Percentiles rank a stretch among this genome's conserved stretches.
Conservation (phyloP, 35 echinoderm and acorn worm genomes). For the Apostichopus parvimensis region DNA sequence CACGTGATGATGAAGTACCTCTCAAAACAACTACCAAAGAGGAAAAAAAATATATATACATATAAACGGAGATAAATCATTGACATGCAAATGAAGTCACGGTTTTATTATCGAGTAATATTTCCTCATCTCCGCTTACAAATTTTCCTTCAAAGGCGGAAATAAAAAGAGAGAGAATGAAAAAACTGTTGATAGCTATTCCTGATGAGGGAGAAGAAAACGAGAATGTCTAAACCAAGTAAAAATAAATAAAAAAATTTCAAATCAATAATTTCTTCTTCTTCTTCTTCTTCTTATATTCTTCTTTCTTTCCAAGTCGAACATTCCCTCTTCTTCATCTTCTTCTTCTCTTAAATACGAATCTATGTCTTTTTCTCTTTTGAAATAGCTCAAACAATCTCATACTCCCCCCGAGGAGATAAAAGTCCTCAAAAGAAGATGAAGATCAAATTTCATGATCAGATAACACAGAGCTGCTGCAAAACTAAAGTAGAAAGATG, state of each 20-base stretch:
- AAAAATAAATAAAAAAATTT: not conserved
- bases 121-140: not conserved
- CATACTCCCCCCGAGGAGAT: not conserved
- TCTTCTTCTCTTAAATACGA: too few species aligned
- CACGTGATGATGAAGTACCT: conserved; percentile 11
- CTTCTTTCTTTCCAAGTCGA: not conserved
- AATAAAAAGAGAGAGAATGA: not conserved
- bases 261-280: not conserved
- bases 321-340: too few species aligned
- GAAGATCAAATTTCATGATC: conserved; percentile 10
- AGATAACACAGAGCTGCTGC: not conserved
- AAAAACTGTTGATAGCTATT: not conserved
- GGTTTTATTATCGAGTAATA: not conserved
- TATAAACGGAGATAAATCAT: conserved; percentile 8
- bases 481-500: not conserved
- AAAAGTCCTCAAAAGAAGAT: not conserved
- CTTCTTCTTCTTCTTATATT: not conserved
- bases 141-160: not conserved
- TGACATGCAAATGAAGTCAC: conserved; percentile 5
- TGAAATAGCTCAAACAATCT: not conserved
- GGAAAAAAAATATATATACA: not conserved
- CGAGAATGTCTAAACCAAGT: not conserved
- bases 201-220: not conserved
- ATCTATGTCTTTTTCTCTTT: not conserved
- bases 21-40: not conserved